phyloP scores from a whole-genome alignment of 2,888 invertebrate species.

The Leistus spinibarbis region DNA sequence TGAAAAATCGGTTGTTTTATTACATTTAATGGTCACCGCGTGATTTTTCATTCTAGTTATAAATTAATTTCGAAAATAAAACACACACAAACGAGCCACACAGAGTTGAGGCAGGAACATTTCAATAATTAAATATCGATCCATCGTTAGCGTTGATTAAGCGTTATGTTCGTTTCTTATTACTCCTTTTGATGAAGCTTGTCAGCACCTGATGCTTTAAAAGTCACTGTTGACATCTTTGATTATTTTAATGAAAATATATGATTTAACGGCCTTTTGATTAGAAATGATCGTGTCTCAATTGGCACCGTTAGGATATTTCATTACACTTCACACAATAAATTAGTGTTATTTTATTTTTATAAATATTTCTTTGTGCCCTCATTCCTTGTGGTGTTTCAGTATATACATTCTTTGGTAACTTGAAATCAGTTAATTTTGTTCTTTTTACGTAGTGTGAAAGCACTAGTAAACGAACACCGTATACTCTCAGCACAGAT shows the following conservation, averaged over 20 bases:
- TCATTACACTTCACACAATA: neutral
- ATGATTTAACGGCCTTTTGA: slow-evolving; percentile 34
- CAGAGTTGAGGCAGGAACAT: neutral
- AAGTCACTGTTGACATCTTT: slow-evolving; percentile 23
- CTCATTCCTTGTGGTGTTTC: too few relatives aligned
- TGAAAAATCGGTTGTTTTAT: neutral
- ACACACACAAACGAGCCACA: neutral
- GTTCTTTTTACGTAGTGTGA: too few relatives aligned
- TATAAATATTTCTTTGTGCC: neutral
- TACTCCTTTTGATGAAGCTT: slow-evolving; percentile 8
- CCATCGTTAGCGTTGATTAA: slow-evolving; percentile 16
- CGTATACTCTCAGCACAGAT: too few relatives aligned
- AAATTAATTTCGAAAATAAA: neutral
- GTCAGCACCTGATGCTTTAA: slow-evolving; percentile 26
- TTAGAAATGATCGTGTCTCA: neutral
- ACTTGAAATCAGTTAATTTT: too few relatives aligned
- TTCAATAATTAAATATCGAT: slow-evolving; percentile 29
- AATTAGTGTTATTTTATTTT: neutral
- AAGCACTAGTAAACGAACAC: too few relatives aligned
- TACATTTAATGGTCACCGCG: neutral
- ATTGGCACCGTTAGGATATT: neutral
- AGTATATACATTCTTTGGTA: too few relatives aligned
- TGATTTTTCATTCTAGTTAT: neutral
- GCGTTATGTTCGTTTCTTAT: neutral
- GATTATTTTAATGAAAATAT: slow-evolving; percentile 38